Percentiles rank a stretch among this genome's conserved stretches.
These are phyloP conservation scores for Tragopan temminckii DNA, from an alignment of 2,797 vertebrate species.

Conservation along the genomic window DNA sequence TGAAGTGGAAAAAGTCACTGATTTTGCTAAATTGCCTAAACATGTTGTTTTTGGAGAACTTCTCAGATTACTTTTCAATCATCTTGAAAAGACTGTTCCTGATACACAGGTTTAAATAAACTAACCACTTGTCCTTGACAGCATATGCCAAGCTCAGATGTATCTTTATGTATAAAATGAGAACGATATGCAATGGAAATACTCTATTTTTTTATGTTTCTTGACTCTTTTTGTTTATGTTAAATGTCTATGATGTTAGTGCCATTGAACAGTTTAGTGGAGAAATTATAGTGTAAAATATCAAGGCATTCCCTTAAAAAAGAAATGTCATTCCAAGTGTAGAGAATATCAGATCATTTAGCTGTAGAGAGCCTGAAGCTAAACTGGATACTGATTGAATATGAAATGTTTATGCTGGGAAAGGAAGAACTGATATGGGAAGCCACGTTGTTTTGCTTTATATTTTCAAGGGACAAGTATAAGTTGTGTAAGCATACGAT, in stretches of 20 bases:
- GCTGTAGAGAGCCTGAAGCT: conserved; percentile 49
- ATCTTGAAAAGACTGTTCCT: conserved; percentile 16
- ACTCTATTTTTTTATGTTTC: neutral
- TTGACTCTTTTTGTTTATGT: conserved; percentile 15
- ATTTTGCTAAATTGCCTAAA: conserved; percentile 36
- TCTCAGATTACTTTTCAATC: conserved; percentile 19
- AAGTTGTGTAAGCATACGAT: conserved; percentile 23
- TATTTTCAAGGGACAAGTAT: conserved; percentile 11
- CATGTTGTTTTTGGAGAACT: neutral
- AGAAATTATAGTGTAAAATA: conserved; percentile 47
- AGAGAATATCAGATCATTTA: conserved; percentile 22
- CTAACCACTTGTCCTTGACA: neutral
- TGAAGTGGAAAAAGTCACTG: conserved; percentile 39
- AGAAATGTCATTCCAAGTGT: conserved; percentile 50
- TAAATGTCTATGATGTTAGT: conserved; percentile 1
- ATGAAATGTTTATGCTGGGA: conserved; percentile 66
- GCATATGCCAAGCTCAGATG: neutral
- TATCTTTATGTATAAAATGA: conserved; percentile 1
- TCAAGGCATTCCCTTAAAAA: conserved; percentile 33
- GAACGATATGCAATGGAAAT: neutral
- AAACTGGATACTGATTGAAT: conserved; percentile 54
- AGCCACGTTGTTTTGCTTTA: conserved; percentile 44
- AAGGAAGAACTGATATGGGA: conserved; percentile 20
- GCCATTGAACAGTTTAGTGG: neutral
- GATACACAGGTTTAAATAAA: conserved; percentile 17